Evolutionary conservation across 2,113 vertebrate species (phyloP), one percentile per base, ranked within the genome.

Genomic region (Piprites chloris): DNA sequence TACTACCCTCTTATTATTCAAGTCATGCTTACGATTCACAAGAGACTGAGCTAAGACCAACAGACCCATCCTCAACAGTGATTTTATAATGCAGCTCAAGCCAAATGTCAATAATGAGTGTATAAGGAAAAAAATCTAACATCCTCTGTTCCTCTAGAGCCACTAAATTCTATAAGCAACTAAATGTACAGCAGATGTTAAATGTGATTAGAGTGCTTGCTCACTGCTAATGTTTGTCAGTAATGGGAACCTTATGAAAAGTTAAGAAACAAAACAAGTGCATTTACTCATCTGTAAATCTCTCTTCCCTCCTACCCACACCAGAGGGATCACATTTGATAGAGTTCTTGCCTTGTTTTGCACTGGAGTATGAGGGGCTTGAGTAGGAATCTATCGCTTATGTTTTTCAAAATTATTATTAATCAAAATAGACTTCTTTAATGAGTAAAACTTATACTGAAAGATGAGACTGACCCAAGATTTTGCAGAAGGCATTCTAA

Each of bases 41-140:
- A 93, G 80, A 96, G 91, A 69, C 80, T 89, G 56, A 91, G 62
- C 85, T 89, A 73, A 91, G 95, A 97, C 90, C 92, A 97, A 93
- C 50, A 88, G 87, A 93, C 71, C 47, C 61, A 49, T 35, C 71
- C 41, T 95, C 85, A 78, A 58, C 46, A 49, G 53, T 67, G 68
- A 95, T 95, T 96, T 96, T 83, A n/a, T 90, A 95, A 91, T 58
- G 53, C 52, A 66, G 44, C 74, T 94, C 77, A 87, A 96, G 78
- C 71, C 62, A 83, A 91, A 93, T 93, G 74, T 79, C 87, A 95
- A 83, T 90, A 92, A 92, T 85, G 37, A 92, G 37, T 1, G 1
- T 53, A 88, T n/a, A 39, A 94, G 59, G 55, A 50, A 91, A 93
- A 93, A 79, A 94, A 69, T 76, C 74, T 85, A 89, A 55, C 52